phyloP scores from a whole-genome alignment of 2,888 invertebrate species.

The Drosophila engyochracea region DNA sequence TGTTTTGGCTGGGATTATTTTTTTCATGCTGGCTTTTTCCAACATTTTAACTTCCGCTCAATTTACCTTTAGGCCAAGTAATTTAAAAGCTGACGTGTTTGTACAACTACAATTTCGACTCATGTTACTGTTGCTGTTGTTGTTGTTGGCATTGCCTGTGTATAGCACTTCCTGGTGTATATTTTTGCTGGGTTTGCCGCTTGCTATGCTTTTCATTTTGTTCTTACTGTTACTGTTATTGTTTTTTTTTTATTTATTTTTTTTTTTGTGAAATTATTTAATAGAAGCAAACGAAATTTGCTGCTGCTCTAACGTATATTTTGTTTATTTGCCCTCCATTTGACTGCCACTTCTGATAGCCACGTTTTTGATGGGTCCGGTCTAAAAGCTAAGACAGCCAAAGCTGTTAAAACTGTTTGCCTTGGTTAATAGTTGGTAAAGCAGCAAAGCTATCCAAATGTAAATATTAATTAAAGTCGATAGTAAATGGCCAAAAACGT shows the following conservation, averaged over 20 bases:
- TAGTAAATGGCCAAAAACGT: constrained; percentile 81
- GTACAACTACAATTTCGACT: constrained; percentile 82
- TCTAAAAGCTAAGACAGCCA: constrained; percentile 69
- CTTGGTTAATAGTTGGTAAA: constrained; percentile 70
- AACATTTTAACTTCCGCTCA: constrained; percentile 83
- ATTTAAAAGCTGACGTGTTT: constrained; percentile 84
- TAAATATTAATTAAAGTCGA: constrained; percentile 82
- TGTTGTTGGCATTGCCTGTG: constrained; percentile 77
- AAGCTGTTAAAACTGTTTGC: constrained; percentile 81
- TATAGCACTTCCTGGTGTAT: constrained; percentile 80
- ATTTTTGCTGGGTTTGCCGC: constrained; percentile 73
- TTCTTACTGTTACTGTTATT: constrained; percentile 26
- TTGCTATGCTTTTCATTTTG: constrained; percentile 56
- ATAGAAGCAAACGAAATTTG: constrained; percentile 63
- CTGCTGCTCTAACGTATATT: constrained; percentile 58
- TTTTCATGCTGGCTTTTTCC: constrained; percentile 76
- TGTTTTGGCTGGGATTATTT: constrained; percentile 57
- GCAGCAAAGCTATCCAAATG: constrained; percentile 56
- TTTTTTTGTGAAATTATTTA: constrained; percentile 53
- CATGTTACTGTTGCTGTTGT: constrained; percentile 71
- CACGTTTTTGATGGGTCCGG: constrained; percentile 59
- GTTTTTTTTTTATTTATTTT: constrained; percentile 31
- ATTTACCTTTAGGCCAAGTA: constrained; percentile 83
- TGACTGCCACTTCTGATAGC: constrained; percentile 49
- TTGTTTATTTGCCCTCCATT: constrained; percentile 78